A percentile compares a stretch with the other conserved stretches of the same genome.
Evolutionary conservation across 1,140 invertebrate genomes (phyloP).

Genomic region (Theocolax elegans): DNA sequence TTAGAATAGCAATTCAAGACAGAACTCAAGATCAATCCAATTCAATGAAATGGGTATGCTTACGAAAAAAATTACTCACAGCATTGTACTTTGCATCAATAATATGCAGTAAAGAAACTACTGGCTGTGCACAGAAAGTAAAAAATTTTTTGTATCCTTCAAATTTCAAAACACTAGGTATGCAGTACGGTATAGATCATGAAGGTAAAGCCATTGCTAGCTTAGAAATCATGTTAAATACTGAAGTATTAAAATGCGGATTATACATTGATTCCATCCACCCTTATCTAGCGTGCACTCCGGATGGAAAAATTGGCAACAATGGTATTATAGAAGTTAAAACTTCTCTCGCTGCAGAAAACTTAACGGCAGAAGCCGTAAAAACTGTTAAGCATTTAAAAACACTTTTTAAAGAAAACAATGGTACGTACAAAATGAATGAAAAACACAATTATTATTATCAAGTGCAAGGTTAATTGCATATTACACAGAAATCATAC

Average conservation of each 20-base stretch:
- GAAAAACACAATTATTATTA: too few species aligned
- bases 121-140: too few species aligned
- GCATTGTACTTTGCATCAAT: too few species aligned
- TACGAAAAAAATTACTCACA: slow-evolving; percentile 51
- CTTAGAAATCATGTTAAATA: background rate
- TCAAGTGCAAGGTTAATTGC: slow-evolving; percentile 57
- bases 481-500: slow-evolving; percentile 51
- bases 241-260: too few species aligned
- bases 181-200: background rate
- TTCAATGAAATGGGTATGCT: slow-evolving; percentile 48
- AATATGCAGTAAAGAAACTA: too few species aligned
- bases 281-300: too few species aligned
- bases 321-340: too few species aligned
- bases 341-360: too few species aligned
- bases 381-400: background rate
- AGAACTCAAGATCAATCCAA: slow-evolving; percentile 49
- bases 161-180: background rate
- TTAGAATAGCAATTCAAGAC: slow-evolving; percentile 43
- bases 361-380: too few species aligned
- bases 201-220: background rate
- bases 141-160: too few species aligned
- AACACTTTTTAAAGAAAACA: background rate
- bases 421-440: too few species aligned
- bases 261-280: too few species aligned
- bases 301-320: background rate